Percentiles rank a stretch among this genome's conserved stretches.
phyloP scores from a whole-genome alignment of 2,888 invertebrate genomes.

The Mallateleia sp. region DNA sequence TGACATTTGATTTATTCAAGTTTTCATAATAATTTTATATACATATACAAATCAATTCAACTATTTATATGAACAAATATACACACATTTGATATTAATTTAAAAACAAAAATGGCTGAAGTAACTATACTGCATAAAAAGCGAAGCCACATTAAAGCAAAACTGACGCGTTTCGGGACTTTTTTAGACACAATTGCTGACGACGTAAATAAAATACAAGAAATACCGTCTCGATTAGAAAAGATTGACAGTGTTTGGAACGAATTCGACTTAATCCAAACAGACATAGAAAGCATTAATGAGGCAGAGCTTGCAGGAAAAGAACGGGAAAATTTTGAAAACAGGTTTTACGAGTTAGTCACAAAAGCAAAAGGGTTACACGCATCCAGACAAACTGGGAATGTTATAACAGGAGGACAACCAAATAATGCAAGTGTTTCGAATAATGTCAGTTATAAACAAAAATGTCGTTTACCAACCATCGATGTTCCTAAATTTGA shows the following conservation, averaged over 20 bases:
- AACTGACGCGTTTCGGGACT: background rate
- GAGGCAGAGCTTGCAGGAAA: background rate
- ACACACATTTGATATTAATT: no score
- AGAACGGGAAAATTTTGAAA: conserved; percentile 13
- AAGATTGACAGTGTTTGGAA: conserved; percentile 2
- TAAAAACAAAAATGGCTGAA: no score
- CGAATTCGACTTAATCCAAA: conserved; percentile 18
- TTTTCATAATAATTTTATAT: no score
- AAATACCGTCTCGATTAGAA: background rate
- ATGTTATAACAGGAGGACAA: no score
- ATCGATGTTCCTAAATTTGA: background rate
- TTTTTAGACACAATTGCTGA: background rate
- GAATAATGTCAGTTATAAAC: no score
- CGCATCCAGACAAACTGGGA: no score
- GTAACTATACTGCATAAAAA: conserved; percentile 15
- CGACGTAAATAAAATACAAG: background rate
- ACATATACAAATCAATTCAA: no score
- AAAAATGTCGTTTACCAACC: background rate
- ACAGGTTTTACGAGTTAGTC: background rate
- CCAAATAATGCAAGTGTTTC: no score
- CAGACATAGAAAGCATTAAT: background rate
- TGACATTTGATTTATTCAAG: no score
- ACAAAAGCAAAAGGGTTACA: background rate
- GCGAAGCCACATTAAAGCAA: conserved; percentile 31
- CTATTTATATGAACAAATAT: no score